Evolutionary conservation across 2,888 invertebrate genomes (phyloP), one percentile per base, ranked within the genome.

Genomic region (Aethes cnicana): DNA sequence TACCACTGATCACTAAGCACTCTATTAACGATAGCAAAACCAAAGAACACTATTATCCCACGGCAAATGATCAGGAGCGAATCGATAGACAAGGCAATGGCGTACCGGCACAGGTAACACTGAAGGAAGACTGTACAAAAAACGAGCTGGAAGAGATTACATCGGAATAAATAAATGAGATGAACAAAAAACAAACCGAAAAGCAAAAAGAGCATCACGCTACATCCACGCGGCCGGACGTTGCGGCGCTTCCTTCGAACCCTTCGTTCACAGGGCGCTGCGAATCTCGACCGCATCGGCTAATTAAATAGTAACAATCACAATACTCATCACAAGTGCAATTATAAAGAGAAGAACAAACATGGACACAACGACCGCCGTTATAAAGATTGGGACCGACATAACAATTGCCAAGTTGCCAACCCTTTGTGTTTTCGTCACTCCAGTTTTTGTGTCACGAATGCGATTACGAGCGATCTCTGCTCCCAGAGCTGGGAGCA

Each of bases 101-200:
- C 88, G 84, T 85, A 87, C 81, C 77, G 66, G 76, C 86, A 83
- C 89, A 90, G 87, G 88, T 89, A 90, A 84, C 75, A 84, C 87
- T 86, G 84, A 88, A 88, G 87, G 87, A 84, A 84, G 86, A 90
- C 85, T 90, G 89, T 87, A 88, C 87, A 90, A 89, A 89, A 90
- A 90, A 86, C 81, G 79, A 86, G 80, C 84, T 87, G 86, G 87
- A 86, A 83, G 85, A 89, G 87, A 90, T 90, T 90, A 90, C 90
- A 89, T 88, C 85, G 90, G 90, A 90, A 90, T 89, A 90, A 89
- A 90, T 89, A 90, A 90, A 90, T 89, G 89, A 89, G 89, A 88
- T 86, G 87, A 89, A 90, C 88, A 87, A 89, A 89, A 89, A 87
- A 82, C 77, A 83, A 72, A 81, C 78, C 83, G 66, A 84, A 84